phyloP scores from a whole-genome alignment of 2,888 invertebrate genomes.

The Leptinotarsa haldemani region DNA sequence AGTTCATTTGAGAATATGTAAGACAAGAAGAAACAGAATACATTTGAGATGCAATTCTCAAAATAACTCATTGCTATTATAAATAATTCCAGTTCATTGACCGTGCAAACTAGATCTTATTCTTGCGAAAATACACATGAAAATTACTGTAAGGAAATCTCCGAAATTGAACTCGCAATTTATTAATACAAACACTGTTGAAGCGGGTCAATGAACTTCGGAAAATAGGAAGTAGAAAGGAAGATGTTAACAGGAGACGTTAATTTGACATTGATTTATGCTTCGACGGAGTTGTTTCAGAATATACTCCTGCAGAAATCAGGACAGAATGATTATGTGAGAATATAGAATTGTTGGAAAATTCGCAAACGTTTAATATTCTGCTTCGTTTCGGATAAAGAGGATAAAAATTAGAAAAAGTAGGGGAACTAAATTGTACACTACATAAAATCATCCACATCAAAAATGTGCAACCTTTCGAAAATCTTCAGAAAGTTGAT shows the following conservation, averaged over 20 bases:
- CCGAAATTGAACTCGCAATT: neutral
- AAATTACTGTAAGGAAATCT: neutral
- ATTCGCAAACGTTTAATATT: neutral
- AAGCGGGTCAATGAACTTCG: conserved; percentile 8
- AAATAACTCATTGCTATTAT: neutral
- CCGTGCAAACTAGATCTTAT: conserved; percentile 7
- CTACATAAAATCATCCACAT: too few species aligned
- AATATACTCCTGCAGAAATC: neutral
- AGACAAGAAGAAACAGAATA: too few species aligned
- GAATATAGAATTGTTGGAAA: neutral
- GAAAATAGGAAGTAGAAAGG: neutral
- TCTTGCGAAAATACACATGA: neutral
- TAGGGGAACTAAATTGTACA: too few species aligned
- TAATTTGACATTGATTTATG: conserved; percentile 14
- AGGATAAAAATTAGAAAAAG: too few species aligned
- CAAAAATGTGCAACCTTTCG: too few species aligned
- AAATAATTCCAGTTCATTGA: neutral
- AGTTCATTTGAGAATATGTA: too few species aligned
- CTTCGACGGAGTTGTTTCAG: neutral
- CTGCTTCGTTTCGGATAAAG: too few species aligned
- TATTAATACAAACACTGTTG: conserved; percentile 8
- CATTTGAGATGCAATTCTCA: neutral
- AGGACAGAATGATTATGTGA: neutral
- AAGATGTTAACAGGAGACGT: conserved; percentile 8
- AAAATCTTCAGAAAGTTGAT: too few species aligned